Base-by-base conservation (phyloP, 2,888 invertebrate species). In the Mythimna loreyi region DNA sequence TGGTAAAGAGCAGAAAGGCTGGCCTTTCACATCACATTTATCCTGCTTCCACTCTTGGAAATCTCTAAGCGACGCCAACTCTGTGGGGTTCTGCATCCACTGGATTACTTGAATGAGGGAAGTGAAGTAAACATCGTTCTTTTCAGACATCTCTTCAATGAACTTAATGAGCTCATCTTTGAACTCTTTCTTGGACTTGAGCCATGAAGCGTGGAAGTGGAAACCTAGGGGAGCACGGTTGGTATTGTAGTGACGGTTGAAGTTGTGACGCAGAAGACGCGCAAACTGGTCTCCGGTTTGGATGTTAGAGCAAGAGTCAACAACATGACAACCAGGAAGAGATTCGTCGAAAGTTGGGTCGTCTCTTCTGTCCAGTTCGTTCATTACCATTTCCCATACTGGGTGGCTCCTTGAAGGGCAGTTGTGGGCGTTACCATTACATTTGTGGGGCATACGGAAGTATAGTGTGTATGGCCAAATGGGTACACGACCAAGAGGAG, bases 401-500 rank as follows among this genome's bases (percentile, higher is more conserved):
- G 99, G 98, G 88, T 99, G 99, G 87, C 98, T 98, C 90, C 98
- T 96, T 58, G 98, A 98, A 28, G 99, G 99, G 88, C 99, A 99
- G 92, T 99, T 99, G 90, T 98, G 98, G 21, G 98, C 98, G 91
- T 99, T 99, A 78, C 98, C 98, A 92, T 98, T 98, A 92, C 99
- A 99, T 92, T 98, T 98, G 96, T 99, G 99, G 0, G 99, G 98
- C 98, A 99, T 98, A 77, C 98, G 97, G 97, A 98, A 99, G 96
- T 99, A 99, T 30, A 99, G 96, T 3, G 99, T 99, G 96, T 99
- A 99, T 0, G 99, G 99, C 99, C 99, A 99, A 91, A 98, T 98
- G 62, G 99, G 99, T 33, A 98, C 98, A 59, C 98, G 97, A 45
- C 98, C 97, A 66, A 98, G 96, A 0, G 98, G 98, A 33, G 99